Evolutionary conservation across 2,888 invertebrate species (phyloP).

Genomic region (Scelioninae gen. 1): DNA sequence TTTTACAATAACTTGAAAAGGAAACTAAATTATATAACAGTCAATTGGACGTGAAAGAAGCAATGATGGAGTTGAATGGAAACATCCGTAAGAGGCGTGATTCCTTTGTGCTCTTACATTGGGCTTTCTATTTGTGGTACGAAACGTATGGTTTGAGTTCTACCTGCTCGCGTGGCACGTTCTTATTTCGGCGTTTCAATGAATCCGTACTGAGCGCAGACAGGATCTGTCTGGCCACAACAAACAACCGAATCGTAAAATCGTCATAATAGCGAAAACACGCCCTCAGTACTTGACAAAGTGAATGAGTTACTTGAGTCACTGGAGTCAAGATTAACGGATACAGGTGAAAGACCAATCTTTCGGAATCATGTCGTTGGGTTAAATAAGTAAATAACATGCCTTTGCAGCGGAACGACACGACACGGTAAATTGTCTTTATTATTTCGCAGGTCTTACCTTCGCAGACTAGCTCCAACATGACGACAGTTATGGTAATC

Average conservation of each 20-base stretch:
- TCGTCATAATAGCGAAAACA: too few relatives aligned
- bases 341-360: background rate
- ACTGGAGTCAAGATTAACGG: background rate
- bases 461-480: background rate
- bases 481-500: background rate
- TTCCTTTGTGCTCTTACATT: slow-evolving; percentile 17
- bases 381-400: too few relatives aligned
- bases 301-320: slow-evolving; percentile 16
- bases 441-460: slow-evolving; percentile 17
- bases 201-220: too few relatives aligned
- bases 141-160: slow-evolving; percentile 36
- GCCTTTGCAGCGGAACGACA: background rate
- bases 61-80: slow-evolving; percentile 27
- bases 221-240: slow-evolving; percentile 21
- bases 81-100: slow-evolving; percentile 50
- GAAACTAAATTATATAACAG: background rate
- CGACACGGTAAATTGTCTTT: slow-evolving; percentile 4
- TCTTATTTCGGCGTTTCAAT: slow-evolving; percentile 3
- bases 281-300: slow-evolving; percentile 35
- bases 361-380: background rate
- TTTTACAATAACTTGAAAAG: too few relatives aligned
- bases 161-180: slow-evolving; percentile 64
- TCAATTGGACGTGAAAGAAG: slow-evolving; percentile 12
- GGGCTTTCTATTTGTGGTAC: slow-evolving; percentile 49
- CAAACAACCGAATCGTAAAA: slow-evolving; percentile 37